Base-by-base conservation (phyloP, 2,888 invertebrate species). In the Chymomyza amoena region DNA sequence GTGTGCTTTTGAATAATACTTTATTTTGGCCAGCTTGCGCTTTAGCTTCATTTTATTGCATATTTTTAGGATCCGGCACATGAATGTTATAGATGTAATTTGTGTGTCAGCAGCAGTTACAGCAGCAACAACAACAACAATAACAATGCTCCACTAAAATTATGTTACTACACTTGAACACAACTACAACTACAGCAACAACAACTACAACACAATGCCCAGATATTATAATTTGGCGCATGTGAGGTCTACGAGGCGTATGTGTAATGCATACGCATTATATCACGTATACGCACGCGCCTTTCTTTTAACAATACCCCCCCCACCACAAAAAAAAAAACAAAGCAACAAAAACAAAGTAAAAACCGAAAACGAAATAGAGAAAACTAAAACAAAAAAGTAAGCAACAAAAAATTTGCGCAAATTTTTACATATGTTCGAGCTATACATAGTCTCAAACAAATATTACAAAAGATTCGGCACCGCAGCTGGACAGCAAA, bases 121-220 rank as follows among this genome's bases (percentile, higher is more conserved):
- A 57, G 16, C 61, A 70, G 32, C 77, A 81, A 76, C 75, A 69
- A 61, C 70, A 69, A 61, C 69, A 68, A 39, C 77, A 59, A 32
- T 66, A 67, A 59, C 51, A 52, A 65, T 32, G 20, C 28, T 36
- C 13, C 73, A 80, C 67, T 67, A 64, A 84, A 83, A 84, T 83
- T 82, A 82, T 82, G 79, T 82, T 85, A 82, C 85, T 79, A 79
- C 73, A 80, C 80, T 82, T 79, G 70, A 78, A 66, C 79, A 72
- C 64, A 74, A 78, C 78, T 70, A 79, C 32, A 32, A 6, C 32
- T 7, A 32, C 32, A 32, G 5, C 32, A 7, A 32, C 32, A 32
- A 7, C 32, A 32, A 72, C 64, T 72, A 77, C 78, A 69, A 79
- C 81, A 84, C 80, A 83, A 84, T 77, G 65, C 64, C 80, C 80